Evolutionary conservation across 92 coral and sea anemone species (phyloP).

Genomic region (Nematostella vectensis): DNA sequence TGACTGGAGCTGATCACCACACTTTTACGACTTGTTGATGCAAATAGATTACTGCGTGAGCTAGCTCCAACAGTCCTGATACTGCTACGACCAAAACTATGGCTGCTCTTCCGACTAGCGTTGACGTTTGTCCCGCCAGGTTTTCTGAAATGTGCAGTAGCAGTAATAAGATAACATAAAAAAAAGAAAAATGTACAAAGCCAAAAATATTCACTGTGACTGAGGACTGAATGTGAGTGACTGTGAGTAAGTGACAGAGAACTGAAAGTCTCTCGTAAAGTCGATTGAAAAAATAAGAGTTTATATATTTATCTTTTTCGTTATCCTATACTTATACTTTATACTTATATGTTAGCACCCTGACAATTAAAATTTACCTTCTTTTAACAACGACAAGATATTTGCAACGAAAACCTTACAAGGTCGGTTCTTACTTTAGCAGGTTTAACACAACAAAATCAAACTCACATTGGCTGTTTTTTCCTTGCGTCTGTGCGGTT

Average conservation of each 20-base stretch:
- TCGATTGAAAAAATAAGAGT: too few relatives aligned
- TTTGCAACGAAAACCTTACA: too few relatives aligned
- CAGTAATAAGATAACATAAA: background rate
- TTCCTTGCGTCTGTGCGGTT: constrained; percentile 73
- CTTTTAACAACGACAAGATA: too few relatives aligned
- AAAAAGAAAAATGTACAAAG: too few relatives aligned
- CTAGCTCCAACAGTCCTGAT: constrained; percentile 64
- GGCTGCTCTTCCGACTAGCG: constrained; percentile 93
- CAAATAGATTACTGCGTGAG: constrained; percentile 81
- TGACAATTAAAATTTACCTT: too few relatives aligned
- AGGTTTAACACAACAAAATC: too few relatives aligned
- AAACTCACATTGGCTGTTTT: constrained; percentile 61
- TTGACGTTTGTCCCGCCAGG: constrained; percentile 41
- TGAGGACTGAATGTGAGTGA: background rate
- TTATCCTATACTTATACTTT: too few relatives aligned
- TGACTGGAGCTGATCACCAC: constrained; percentile 72
- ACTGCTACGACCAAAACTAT: constrained; percentile 87
- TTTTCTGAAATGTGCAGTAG: constrained; percentile 41
- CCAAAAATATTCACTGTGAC: background rate
- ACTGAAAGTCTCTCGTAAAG: too few relatives aligned
- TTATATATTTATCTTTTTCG: too few relatives aligned
- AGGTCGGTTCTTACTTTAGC: too few relatives aligned
- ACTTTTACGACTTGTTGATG: constrained; percentile 81
- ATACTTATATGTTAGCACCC: too few relatives aligned
- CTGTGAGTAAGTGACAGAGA: too few relatives aligned